phyloP scores from a whole-genome alignment of 1,140 invertebrate species.

The Callitettix versicolor region DNA sequence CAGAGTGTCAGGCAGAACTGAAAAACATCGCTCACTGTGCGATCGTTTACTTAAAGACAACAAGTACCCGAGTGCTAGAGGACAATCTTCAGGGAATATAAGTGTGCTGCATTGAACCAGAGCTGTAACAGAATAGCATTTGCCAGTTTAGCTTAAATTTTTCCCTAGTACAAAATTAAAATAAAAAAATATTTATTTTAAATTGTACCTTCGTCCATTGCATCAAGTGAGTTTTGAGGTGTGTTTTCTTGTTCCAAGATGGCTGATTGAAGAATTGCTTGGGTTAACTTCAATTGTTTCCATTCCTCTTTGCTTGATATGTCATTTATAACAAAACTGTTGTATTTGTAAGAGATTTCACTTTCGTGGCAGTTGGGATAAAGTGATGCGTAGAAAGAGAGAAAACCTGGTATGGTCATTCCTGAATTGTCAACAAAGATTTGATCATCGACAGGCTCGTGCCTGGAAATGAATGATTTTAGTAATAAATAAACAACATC shows the following conservation, averaged over 20 bases:
- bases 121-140: slow-evolving; percentile 8
- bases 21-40: slow-evolving; percentile 9
- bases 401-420: slow-evolving; percentile 7
- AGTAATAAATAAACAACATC: no score
- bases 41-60: slow-evolving; percentile 1
- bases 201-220: slow-evolving; percentile 11
- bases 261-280: slow-evolving; percentile 5
- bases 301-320: background rate
- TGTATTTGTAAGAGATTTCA: background rate
- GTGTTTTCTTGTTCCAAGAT: slow-evolving; percentile 9
- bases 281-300: slow-evolving; percentile 4
- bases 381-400: slow-evolving; percentile 3
- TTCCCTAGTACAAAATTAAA: no score
- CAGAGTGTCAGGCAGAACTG: slow-evolving; percentile 2
- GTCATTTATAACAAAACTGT: background rate
- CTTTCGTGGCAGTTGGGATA: slow-evolving; percentile 2
- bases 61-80: background rate
- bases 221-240: background rate
- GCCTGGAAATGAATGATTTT: no score
- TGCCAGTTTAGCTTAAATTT: no score
- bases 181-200: no score
- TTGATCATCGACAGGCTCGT: no score
- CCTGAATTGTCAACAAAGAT: background rate
- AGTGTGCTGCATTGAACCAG: slow-evolving; percentile 1
- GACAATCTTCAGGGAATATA: slow-evolving; percentile 10